phyloP scores from a whole-genome alignment of 2,113 vertebrate species.

The Chaetorhynchus papuensis region DNA sequence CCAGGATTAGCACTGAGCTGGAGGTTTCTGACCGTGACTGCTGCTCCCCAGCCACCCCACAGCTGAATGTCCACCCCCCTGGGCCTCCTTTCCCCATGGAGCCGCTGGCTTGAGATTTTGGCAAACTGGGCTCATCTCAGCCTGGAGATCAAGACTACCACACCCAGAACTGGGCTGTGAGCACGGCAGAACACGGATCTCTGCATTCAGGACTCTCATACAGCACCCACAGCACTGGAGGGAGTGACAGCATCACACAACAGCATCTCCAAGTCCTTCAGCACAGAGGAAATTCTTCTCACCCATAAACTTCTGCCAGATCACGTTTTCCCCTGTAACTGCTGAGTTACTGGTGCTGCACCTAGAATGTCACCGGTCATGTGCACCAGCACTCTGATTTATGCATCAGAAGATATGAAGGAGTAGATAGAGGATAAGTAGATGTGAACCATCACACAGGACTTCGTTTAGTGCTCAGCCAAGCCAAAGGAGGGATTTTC shows the following conservation, averaged over 20 bases:
- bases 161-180: not conserved
- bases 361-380: not conserved
- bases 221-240: not conserved
- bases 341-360: not conserved
- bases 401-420: not conserved
- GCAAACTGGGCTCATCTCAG: not conserved
- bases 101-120: not conserved
- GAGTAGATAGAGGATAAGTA: not conserved
- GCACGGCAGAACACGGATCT: rapidly evolving
- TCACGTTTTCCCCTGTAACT: not conserved
- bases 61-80: not conserved
- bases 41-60: not conserved
- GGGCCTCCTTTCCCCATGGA: not conserved
- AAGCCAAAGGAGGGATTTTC: not conserved
- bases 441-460: not conserved
- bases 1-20: not conserved
- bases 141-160: not conserved
- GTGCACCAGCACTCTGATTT: not conserved
- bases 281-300: not conserved
- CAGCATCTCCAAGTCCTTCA: not conserved
- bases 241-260: not conserved
- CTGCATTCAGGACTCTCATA: not conserved
- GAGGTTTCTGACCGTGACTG: not conserved
- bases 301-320: not conserved
- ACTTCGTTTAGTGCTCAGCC: not conserved